Percentiles rank a stretch among this genome's conserved stretches.
Conservation (phyloP, 2,888 invertebrate species). For the Meta bourneti region DNA sequence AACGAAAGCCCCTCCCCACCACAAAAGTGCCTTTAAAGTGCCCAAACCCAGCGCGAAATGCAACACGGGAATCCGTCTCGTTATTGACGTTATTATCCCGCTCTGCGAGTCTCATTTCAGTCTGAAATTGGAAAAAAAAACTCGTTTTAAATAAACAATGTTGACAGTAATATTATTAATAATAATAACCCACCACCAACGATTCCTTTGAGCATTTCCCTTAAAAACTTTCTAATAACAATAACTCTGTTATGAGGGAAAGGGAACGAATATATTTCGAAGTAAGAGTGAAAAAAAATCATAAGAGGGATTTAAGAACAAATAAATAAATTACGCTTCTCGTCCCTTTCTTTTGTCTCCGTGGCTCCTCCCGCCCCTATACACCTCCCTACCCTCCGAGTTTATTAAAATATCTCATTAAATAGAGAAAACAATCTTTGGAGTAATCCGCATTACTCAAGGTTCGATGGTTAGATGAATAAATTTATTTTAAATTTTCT, state of each 20-base stretch:
- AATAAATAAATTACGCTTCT: slow-evolving; percentile 74
- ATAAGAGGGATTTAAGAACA: slow-evolving; percentile 65
- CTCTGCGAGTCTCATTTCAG: slow-evolving; percentile 24
- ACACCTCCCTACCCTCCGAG: slow-evolving; percentile 38
- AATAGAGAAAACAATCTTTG: slow-evolving; percentile 75
- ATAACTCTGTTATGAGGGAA: slow-evolving; percentile 54
- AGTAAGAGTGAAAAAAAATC: slow-evolving; percentile 12
- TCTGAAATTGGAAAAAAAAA: not conserved
- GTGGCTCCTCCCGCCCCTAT: not conserved
- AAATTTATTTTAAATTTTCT: slow-evolving; percentile 76
- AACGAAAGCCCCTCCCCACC: not conserved
- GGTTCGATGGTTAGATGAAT: slow-evolving; percentile 75
- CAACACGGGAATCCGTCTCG: slow-evolving; percentile 29
- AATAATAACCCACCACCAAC: slow-evolving; percentile 54
- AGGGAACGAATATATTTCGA: slow-evolving; percentile 26
- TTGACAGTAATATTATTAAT: slow-evolving; percentile 72
- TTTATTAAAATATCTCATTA: slow-evolving; percentile 77
- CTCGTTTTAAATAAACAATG: slow-evolving; percentile 70
- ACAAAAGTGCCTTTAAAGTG: slow-evolving; percentile 21
- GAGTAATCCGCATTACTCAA: slow-evolving; percentile 72
- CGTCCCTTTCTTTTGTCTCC: slow-evolving; percentile 10
- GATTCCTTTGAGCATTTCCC: slow-evolving; percentile 51
- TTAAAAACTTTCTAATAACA: slow-evolving; percentile 63
- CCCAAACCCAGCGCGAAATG: not conserved
- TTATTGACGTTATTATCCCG: slow-evolving; percentile 65